Percentiles rank a stretch among this genome's conserved stretches.
phyloP scores from a whole-genome alignment of 2,797 vertebrate species.

The Margarornis squamiger region DNA sequence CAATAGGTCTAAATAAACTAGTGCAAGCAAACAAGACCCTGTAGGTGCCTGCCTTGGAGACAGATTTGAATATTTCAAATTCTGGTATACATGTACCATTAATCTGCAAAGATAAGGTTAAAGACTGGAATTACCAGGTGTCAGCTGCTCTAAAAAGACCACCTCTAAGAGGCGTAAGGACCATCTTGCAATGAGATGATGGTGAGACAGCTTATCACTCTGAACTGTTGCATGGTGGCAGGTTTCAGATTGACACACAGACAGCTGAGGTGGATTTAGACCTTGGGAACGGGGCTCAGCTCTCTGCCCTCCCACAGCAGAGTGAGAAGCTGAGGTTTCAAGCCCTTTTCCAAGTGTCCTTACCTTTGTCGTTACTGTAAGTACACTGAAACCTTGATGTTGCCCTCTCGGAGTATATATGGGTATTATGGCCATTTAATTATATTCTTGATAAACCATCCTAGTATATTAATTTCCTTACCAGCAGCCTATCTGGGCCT shows the following conservation, averaged over 20 bases:
- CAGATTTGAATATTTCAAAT: background rate
- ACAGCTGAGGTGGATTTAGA: background rate
- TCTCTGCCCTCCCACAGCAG: background rate
- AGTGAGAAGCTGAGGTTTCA: background rate
- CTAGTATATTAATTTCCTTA: background rate
- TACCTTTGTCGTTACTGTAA: background rate
- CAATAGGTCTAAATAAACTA: background rate
- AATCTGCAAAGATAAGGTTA: background rate
- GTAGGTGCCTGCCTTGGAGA: background rate
- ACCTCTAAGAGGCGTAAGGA: background rate
- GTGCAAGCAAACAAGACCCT: background rate
- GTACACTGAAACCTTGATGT: background rate
- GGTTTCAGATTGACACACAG: background rate
- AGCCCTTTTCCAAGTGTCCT: background rate
- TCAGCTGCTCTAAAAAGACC: background rate
- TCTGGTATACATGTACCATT: background rate
- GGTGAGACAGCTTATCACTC: background rate
- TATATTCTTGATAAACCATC: background rate
- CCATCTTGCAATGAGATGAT: background rate
- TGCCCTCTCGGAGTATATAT: background rate
- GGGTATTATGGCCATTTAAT: background rate
- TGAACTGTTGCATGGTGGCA: background rate
- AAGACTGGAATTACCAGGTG: background rate
- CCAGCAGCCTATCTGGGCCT: background rate
- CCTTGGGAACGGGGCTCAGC: background rate